Base-by-base conservation (phyloP, 2,113 vertebrate species). In the Clarias magur region DNA sequence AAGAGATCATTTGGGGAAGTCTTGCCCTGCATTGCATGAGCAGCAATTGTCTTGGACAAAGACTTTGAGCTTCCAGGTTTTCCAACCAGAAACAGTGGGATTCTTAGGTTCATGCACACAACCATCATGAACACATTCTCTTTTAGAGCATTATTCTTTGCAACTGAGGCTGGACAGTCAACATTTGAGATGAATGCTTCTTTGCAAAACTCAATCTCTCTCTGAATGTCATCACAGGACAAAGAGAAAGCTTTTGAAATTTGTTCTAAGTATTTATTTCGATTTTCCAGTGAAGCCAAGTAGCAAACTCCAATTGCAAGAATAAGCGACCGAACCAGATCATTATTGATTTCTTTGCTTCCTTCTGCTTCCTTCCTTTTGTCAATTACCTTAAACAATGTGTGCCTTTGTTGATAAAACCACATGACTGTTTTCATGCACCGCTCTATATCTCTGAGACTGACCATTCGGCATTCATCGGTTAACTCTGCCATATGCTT, bases 51-150 rank as follows among this genome's bases (percentile, higher is more conserved):
- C 93, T 97, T 97, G 0, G 96, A 96, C 0, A 97, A 95, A 5
- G 96, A 97, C 67, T 97, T 97, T 86, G 96, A 97, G 81, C 96
- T 97, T 62, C 96, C 96, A 0, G 96, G 96, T 91, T 97, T 97
- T 34, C 96, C 96, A 0, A 97, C 96, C 3, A 97, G 93, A 83
- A 97, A 97, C 87, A 97, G 94, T 4, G 96, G 96, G 78, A 97
- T 96, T 91, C 92, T 95, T 63, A 97, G 92, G 86, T 97, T 96
- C 10, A 95, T 96, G 85, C 96, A 97, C 82, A 97, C 86, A 0
- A 96, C 94, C 96, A 97, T 97, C 96, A 97, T 97, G 88, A 97
- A 97, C 80, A 97, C 92, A 0, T 97, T 97, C 90, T 97, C 96
- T 81, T 96, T 96, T 87, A 97, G 86, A 4, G 96, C 96, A 89